Conservation (phyloP, 2,113 vertebrate genomes). For the Orthonyx spaldingii region DNA sequence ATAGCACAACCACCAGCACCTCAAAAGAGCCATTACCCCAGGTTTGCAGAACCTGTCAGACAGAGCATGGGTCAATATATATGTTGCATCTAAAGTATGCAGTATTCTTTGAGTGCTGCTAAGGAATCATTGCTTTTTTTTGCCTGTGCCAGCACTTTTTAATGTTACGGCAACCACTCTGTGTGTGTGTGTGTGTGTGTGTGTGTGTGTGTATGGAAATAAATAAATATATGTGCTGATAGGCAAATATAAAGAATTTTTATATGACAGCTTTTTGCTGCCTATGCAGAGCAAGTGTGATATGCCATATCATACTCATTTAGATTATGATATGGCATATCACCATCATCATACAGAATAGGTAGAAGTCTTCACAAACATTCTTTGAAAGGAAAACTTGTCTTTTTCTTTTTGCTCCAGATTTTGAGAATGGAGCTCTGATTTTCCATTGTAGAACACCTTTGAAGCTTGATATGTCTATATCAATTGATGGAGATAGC, state of each 20-base stretch:
- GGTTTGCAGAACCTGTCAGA: neutral
- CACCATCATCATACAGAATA: neutral
- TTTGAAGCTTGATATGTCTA: neutral
- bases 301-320: neutral
- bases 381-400: neutral
- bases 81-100: neutral
- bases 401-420: neutral
- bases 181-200: neutral
- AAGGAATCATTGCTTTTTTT: neutral
- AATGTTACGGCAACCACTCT: neutral
- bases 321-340: neutral
- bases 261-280: neutral
- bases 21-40: rapidly evolving
- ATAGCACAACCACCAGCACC: neutral
- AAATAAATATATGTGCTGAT: neutral
- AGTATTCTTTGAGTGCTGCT: neutral
- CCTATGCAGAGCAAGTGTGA: neutral
- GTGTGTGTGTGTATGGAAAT: neutral
- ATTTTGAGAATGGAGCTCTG: neutral
- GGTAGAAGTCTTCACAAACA: neutral
- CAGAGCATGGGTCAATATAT: neutral
- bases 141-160: neutral
- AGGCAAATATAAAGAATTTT: neutral
- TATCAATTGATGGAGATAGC: neutral
- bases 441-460: neutral